Evolutionary conservation across 2,113 vertebrate genomes (phyloP).

Genomic region (Bubo bubo): DNA sequence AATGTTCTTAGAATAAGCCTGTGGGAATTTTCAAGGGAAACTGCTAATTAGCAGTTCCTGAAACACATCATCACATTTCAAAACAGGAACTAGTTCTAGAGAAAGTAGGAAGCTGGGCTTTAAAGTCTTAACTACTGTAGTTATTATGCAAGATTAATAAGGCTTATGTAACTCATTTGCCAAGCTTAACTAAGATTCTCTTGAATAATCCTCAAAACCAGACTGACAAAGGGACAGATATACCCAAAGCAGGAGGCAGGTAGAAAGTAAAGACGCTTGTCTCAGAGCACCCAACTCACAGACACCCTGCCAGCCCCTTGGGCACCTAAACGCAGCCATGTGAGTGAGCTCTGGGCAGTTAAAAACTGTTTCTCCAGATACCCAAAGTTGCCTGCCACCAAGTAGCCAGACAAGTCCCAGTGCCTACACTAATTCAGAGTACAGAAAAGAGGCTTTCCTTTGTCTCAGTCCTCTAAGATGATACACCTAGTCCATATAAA

Average conservation of each 20-base stretch:
- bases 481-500: neutral
- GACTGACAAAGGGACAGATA: neutral
- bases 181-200: slow-evolving; percentile 6
- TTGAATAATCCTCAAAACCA: neutral
- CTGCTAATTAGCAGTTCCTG: slow-evolving; percentile 59
- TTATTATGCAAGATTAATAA: slow-evolving; percentile 53
- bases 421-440: neutral
- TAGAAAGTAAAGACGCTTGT: neutral
- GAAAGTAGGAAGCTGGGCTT: slow-evolving; percentile 39
- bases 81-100: slow-evolving; percentile 55
- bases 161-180: neutral
- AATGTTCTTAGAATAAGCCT: slow-evolving; percentile 46
- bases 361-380: neutral
- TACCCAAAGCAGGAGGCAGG: neutral
- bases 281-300: neutral
- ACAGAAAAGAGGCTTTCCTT: neutral
- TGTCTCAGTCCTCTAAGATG: neutral
- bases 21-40: slow-evolving; percentile 60
- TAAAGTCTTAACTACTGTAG: slow-evolving; percentile 37
- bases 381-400: neutral
- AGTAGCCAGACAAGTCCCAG: neutral
- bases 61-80: slow-evolving; percentile 59
- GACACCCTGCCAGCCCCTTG: rapidly evolving
- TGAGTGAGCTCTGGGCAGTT: neutral
- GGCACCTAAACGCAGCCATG: rapidly evolving